Percentiles rank a stretch among this genome's conserved stretches.
Evolutionary conservation across 2,888 invertebrate species (phyloP).

Genomic region (Thymelicus lineola): DNA sequence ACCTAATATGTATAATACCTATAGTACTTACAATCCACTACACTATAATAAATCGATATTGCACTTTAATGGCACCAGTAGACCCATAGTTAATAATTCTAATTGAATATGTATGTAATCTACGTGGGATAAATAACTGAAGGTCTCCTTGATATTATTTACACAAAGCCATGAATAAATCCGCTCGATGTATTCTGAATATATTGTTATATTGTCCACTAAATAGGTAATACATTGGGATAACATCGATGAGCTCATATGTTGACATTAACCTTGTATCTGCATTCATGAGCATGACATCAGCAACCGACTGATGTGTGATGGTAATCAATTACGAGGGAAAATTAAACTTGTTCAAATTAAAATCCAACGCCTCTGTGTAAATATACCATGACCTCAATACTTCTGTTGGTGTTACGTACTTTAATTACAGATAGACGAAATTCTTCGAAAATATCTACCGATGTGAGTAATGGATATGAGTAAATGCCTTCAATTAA

Average conservation of each 20-base stretch:
- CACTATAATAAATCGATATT: background rate
- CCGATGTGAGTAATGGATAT: background rate
- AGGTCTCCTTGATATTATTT: slow-evolving; percentile 21
- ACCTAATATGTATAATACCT: background rate
- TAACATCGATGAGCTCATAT: slow-evolving; percentile 78
- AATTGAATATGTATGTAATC: slow-evolving; percentile 1
- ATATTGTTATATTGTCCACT: slow-evolving; percentile 17
- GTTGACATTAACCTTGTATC: slow-evolving; percentile 77
- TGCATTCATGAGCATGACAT: slow-evolving; percentile 72
- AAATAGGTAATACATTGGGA: slow-evolving; percentile 58
- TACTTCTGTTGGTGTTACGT: background rate
- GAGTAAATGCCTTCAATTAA: slow-evolving; percentile 16
- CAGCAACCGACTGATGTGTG: slow-evolving; percentile 58
- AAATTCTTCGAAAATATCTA: background rate
- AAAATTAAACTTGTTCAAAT: slow-evolving; percentile 46
- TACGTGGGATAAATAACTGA: slow-evolving; percentile 1
- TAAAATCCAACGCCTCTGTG: slow-evolving; percentile 9
- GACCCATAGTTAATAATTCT: background rate
- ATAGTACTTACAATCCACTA: background rate
- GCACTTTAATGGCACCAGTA: background rate
- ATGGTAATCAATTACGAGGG: slow-evolving; percentile 58
- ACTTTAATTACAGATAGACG: slow-evolving; percentile 6
- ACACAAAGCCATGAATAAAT: slow-evolving; percentile 28
- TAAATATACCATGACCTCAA: slow-evolving; percentile 21
- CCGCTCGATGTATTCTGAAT: background rate